Evolutionary conservation across 2,797 vertebrate species (phyloP).

Genomic region (Cossypha niveicapilla): DNA sequence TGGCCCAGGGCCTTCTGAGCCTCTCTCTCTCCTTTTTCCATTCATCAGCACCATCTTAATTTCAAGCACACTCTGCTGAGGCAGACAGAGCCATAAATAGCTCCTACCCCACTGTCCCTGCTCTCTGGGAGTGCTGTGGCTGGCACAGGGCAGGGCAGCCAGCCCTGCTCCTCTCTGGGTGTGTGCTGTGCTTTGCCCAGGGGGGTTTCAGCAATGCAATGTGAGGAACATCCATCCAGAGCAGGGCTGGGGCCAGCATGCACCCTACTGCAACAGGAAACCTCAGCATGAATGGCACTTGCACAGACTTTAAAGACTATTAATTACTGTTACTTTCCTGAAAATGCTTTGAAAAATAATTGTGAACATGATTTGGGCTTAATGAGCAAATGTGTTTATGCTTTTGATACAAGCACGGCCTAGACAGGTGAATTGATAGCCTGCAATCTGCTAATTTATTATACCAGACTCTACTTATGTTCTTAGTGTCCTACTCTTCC

Average conservation of each 20-base stretch:
- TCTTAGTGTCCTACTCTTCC: background rate
- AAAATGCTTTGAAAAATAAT: background rate
- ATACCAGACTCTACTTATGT: background rate
- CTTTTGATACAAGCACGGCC: background rate
- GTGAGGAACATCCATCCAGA: background rate
- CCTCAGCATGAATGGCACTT: background rate
- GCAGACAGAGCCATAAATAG: slow-evolving; percentile 17
- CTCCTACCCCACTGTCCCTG: background rate
- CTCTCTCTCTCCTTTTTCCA: background rate
- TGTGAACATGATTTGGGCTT: background rate
- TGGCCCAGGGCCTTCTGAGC: background rate
- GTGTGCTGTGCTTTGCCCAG: background rate
- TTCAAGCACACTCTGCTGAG: background rate
- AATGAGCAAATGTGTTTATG: background rate
- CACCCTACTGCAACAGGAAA: background rate
- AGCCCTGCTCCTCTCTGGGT: background rate
- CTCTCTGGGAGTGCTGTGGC: background rate
- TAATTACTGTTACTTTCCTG: background rate
- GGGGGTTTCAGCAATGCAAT: background rate
- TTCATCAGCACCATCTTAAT: slow-evolving; percentile 1
- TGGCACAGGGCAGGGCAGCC: background rate
- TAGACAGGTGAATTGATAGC: background rate
- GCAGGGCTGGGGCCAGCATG: background rate
- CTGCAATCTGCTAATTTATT: background rate
- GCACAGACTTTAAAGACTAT: background rate